Evolutionary conservation across 2,797 vertebrate genomes (phyloP).

Genomic region (Ctenopoma multispine): DNA sequence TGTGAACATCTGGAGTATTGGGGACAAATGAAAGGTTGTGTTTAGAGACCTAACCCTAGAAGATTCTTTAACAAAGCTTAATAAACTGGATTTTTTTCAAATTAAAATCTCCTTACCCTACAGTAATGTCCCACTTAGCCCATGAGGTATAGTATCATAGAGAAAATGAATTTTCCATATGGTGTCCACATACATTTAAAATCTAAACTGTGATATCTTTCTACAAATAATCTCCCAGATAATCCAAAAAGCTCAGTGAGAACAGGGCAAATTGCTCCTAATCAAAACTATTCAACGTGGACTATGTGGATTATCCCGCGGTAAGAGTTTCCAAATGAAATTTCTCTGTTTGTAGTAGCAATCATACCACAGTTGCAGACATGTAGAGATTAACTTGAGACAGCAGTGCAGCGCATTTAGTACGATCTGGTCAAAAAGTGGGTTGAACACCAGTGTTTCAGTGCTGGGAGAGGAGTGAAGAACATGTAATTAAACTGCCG

Average conservation of each 20-base stretch:
- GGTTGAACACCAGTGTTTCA: neutral
- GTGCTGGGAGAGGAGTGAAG: too few relatives aligned
- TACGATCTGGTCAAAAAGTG: neutral
- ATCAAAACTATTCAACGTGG: constrained; percentile 1
- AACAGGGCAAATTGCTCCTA: neutral
- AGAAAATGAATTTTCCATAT: neutral
- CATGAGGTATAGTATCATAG: neutral
- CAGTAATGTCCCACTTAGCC: too few relatives aligned
- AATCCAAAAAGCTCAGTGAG: neutral
- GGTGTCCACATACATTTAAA: neutral
- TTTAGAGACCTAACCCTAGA: neutral
- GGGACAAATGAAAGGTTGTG: neutral
- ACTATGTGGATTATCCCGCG: neutral
- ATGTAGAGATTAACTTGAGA: constrained; percentile 7
- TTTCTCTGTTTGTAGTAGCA: neutral
- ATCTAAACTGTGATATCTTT: neutral
- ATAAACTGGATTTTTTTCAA: too few relatives aligned
- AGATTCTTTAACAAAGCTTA: too few relatives aligned
- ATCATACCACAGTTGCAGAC: neutral
- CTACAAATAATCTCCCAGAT: neutral
- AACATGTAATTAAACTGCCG: too few relatives aligned
- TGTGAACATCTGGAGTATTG: constrained; percentile 34
- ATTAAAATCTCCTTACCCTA: too few relatives aligned
- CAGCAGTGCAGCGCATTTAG: too few relatives aligned
- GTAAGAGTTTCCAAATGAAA: neutral